Evolutionary conservation across 2,797 vertebrate species (phyloP).

Genomic region (Sebastolobus altivelis): DNA sequence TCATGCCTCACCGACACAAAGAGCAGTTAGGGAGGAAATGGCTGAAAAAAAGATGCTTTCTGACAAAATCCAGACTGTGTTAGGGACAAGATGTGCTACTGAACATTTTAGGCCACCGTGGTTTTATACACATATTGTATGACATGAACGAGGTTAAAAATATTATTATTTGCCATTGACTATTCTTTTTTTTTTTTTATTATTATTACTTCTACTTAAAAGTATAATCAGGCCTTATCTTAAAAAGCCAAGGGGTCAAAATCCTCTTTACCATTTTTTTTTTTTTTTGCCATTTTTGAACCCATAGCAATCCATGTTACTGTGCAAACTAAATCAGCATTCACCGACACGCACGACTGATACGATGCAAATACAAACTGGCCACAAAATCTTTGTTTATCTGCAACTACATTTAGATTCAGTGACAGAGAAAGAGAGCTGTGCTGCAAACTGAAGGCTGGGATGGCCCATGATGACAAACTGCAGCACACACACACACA

Average conservation of each 20-base stretch:
- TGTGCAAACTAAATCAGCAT: constrained; percentile 21
- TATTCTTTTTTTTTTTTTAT: no score
- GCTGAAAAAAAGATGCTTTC: constrained; percentile 10
- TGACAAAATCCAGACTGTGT: background rate
- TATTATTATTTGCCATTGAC: background rate
- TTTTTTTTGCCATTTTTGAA: constrained; percentile 22
- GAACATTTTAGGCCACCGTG: background rate
- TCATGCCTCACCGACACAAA: constrained; percentile 50
- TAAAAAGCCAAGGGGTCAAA: constrained; percentile 11
- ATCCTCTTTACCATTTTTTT: constrained; percentile 5
- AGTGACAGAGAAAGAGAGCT: constrained; percentile 9
- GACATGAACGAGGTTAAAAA: background rate
- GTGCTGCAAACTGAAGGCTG: constrained; percentile 5
- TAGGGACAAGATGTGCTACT: background rate
- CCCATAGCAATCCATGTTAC: constrained; percentile 7
- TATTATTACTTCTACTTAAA: background rate
- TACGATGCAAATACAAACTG: background rate
- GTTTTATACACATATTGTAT: background rate
- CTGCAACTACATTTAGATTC: constrained; percentile 10
- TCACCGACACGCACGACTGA: constrained; percentile 15
- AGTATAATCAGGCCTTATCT: background rate
- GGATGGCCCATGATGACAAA: constrained; percentile 29
- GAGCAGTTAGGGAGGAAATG: background rate
- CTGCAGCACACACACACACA: constrained; percentile 14
- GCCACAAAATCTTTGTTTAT: constrained; percentile 14